Percentiles rank a stretch among this genome's conserved stretches.
These are phyloP conservation scores for Nomada hirtipes DNA, from an alignment of 2,888 invertebrate genomes.

Conservation along the genomic window DNA sequence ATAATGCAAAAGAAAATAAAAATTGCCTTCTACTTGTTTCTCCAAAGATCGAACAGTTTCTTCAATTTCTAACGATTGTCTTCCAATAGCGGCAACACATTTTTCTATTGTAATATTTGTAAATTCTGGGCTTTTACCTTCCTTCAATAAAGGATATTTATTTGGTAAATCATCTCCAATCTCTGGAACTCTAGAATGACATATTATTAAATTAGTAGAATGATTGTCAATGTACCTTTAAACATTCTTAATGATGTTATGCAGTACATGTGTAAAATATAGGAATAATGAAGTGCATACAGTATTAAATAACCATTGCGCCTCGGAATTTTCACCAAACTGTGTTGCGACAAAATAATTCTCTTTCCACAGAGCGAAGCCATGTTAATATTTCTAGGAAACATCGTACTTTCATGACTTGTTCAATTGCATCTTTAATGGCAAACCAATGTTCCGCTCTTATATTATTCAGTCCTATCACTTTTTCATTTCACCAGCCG, in stretches of 20 bases:
- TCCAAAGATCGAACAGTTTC: slow-evolving; percentile 90
- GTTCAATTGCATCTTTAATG: slow-evolving; percentile 27
- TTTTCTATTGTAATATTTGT: slow-evolving; percentile 92
- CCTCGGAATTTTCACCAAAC: slow-evolving; percentile 78
- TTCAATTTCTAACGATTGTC: slow-evolving; percentile 93
- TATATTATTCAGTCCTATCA: neutral
- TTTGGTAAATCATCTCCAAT: slow-evolving; percentile 93
- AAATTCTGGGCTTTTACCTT: slow-evolving; percentile 92
- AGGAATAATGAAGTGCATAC: slow-evolving; percentile 85
- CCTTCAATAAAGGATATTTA: slow-evolving; percentile 90
- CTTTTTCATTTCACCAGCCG: neutral
- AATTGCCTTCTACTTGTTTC: slow-evolving; percentile 85
- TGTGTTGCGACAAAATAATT: slow-evolving; percentile 76
- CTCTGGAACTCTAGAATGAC: slow-evolving; percentile 87
- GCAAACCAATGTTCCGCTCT: neutral
- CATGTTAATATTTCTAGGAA: slow-evolving; percentile 57
- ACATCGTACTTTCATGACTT: slow-evolving; percentile 12
- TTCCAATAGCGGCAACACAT: slow-evolving; percentile 93
- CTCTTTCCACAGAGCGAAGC: slow-evolving; percentile 81
- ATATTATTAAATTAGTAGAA: neutral
- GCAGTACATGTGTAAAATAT: neutral
- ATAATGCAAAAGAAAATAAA: slow-evolving; percentile 16
- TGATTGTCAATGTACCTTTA: neutral
- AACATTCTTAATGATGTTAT: neutral
- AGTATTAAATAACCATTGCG: slow-evolving; percentile 89